A percentile compares a stretch with the other conserved stretches of the same genome.
These are phyloP conservation scores for Corythaeola cristata DNA, from an alignment of 2,113 vertebrate genomes.

Conservation along the genomic window DNA sequence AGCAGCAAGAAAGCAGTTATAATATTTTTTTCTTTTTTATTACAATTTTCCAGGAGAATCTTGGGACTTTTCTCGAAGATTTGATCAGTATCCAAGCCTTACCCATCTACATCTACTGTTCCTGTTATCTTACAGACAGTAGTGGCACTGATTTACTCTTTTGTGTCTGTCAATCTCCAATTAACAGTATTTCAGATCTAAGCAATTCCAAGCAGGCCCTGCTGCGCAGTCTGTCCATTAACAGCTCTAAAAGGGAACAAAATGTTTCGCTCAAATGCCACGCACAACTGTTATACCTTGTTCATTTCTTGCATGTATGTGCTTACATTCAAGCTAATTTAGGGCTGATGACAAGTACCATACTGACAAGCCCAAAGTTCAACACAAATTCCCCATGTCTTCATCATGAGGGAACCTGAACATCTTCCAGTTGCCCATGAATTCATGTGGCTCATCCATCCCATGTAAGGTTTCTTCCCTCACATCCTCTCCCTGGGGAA, in stretches of 20 bases:
- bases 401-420: neutral
- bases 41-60: neutral
- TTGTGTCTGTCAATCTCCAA: neutral
- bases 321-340: neutral
- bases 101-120: neutral
- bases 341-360: neutral
- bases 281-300: neutral
- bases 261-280: neutral
- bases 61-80: neutral
- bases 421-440: neutral
- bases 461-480: neutral
- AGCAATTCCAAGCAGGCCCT: neutral
- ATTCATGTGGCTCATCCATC: neutral
- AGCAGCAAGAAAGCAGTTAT: neutral
- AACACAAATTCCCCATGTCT: neutral
- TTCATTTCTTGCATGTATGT: neutral
- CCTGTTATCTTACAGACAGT: neutral
- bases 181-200: neutral
- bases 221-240: neutral
- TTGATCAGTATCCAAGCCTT: neutral
- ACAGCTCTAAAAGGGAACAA: neutral
- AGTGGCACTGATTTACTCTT: neutral
- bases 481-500: neutral
- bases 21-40: rapidly evolving
- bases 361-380: neutral